Evolutionary conservation across 1,140 invertebrate species (phyloP), one percentile per base, ranked within the genome.

Genomic region (Drosophila nannoptera): DNA sequence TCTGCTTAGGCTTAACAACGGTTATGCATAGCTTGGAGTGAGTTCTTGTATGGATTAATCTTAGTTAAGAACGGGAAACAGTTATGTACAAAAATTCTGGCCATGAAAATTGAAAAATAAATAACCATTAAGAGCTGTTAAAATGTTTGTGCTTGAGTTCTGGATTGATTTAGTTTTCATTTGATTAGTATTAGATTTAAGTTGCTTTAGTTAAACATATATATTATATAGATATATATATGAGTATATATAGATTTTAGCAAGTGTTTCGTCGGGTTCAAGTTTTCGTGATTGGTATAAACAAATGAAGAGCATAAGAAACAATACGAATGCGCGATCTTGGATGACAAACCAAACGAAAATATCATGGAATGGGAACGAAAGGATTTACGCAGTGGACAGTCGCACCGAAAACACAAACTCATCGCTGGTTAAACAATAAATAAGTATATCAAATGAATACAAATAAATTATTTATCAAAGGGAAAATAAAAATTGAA

Each of bases 261-360:
- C 81, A 80, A 88, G 88, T 89, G 87, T 88, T 83, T 89, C 88
- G 88, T 89, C 88, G 75, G 88, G 88, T 89, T 89, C 88, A 89
- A 89, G 83, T 88, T 89, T 77, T 77, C 69, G 50, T 78, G 69
- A 56, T 67, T 69, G 52, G 58, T 71, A 73, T 70, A 73, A 84
- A 67, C 42, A 86, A 87, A 87, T 83, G 72, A 87, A 73, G 63
- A 74, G 55, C 67, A 60, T 67, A 77, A 82, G 12, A 16, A 78
- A 70, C 43, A 60, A 62, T 32, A 48, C 12, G 29, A 72, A 67
- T 68, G 58, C n/a, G 40, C 40, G 14, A 5, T 36, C 69, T 54
- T 45, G 40, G 69, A 64, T 3, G 9, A 22, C 50, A 55, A 77
- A 72, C 48, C 56, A 55, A 63, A 48, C 8, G 43, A 31, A 46